These are phyloP conservation scores for Climacteris rufus DNA, from an alignment of 2,113 vertebrate genomes.

Conservation along the genomic window DNA sequence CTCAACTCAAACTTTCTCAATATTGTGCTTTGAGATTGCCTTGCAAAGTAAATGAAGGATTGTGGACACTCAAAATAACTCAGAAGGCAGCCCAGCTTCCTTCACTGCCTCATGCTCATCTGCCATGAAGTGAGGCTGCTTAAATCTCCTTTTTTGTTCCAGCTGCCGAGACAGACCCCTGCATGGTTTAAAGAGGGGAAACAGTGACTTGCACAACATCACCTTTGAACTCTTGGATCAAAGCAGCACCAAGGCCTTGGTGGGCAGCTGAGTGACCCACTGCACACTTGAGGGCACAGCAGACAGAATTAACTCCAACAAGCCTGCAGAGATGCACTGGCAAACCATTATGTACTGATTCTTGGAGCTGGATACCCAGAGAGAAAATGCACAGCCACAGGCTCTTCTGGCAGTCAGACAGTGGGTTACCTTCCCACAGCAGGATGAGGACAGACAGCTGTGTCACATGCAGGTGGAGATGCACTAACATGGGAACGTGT, in stretches of 20 bases:
- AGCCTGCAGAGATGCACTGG: not conserved
- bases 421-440: not conserved
- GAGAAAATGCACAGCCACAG: fast-evolving
- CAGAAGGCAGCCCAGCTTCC: not conserved
- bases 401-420: too few relatives aligned
- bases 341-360: not conserved
- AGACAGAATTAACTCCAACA: not conserved
- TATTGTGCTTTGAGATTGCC: not conserved
- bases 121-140: not conserved
- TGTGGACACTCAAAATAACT: not conserved
- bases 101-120: not conserved
- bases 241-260: fast-evolving
- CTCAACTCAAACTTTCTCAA: not conserved
- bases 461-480: not conserved
- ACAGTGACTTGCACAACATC: not conserved
- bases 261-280: not conserved
- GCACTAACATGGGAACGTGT: not conserved
- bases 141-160: not conserved
- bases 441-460: not conserved
- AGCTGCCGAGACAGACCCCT: not conserved
- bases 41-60: not conserved
- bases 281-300: fast-evolving
- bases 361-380: not conserved
- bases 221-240: not conserved
- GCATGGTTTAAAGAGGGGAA: not conserved